These are phyloP conservation scores for Tridacna crocea DNA, from an alignment of 2,888 invertebrate genomes.

Conservation along the genomic window DNA sequence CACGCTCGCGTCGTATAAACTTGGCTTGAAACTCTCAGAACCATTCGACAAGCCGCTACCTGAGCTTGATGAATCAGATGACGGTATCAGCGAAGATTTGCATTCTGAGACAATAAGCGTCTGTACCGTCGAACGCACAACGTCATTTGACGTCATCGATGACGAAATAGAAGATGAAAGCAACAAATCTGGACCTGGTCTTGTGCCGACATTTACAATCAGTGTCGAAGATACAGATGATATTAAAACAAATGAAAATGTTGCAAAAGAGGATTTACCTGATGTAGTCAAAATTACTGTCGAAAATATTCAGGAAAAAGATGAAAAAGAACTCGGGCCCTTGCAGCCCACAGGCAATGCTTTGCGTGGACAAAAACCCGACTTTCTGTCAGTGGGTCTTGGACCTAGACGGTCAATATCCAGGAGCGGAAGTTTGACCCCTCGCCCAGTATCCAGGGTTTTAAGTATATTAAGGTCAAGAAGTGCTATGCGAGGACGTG, in stretches of 20 bases:
- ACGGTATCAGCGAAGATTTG: background rate
- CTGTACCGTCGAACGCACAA: constrained; percentile 1
- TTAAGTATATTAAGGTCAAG: background rate
- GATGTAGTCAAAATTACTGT: background rate
- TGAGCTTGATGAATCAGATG: background rate
- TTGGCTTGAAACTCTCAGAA: background rate
- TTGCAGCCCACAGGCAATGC: background rate
- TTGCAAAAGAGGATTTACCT: background rate
- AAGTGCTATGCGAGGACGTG: constrained; percentile 1
- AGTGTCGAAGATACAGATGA: background rate
- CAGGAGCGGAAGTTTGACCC: background rate
- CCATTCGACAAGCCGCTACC: background rate
- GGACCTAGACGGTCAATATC: constrained; percentile 13
- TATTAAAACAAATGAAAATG: background rate
- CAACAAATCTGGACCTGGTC: background rate
- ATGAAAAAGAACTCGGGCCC: background rate
- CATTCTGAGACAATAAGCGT: constrained; percentile 15
- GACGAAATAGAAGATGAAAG: constrained; percentile 2
- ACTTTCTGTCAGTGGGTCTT: background rate
- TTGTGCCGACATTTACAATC: background rate
- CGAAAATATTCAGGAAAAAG: background rate
- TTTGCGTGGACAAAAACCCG: background rate
- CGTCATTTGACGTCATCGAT: background rate
- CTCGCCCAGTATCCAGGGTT: constrained; percentile 5
- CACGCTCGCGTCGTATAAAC: background rate